Conservation (phyloP, 64 coral and sea anemone genomes). For the Actinia tenebrosa region DNA sequence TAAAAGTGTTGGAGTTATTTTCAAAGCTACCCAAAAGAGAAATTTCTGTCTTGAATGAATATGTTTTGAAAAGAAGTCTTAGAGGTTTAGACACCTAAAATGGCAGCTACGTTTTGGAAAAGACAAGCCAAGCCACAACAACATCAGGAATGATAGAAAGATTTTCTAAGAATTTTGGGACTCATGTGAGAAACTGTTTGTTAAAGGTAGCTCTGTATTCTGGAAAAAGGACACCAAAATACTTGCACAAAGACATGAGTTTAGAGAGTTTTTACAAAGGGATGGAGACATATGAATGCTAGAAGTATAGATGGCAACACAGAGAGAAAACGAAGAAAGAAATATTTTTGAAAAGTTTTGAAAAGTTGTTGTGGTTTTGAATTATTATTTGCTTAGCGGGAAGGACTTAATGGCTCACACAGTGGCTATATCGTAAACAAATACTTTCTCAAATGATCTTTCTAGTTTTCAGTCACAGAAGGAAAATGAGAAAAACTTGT, state of each 20-base stretch:
- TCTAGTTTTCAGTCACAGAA: no score
- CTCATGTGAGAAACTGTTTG: no score
- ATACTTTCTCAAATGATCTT: no score
- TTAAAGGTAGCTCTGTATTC: no score
- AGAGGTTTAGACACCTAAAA: background rate
- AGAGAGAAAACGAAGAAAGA: background rate
- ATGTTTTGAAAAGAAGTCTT: background rate
- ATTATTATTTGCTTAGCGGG: background rate
- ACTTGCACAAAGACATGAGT: background rate
- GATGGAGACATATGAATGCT: background rate
- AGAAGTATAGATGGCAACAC: slow-evolving; percentile 27
- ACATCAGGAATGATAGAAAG: background rate
- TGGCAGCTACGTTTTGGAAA: background rate
- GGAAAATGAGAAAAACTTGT: no score
- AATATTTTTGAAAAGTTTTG: background rate
- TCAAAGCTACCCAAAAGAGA: no score
- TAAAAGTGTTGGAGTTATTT: background rate
- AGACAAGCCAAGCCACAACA: background rate
- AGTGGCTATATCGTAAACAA: background rate
- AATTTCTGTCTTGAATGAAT: background rate
- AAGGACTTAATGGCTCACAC: background rate
- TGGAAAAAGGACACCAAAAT: background rate
- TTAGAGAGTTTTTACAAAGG: background rate
- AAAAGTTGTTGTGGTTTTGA: background rate
- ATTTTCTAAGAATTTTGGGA: background rate